These are phyloP conservation scores for Drosophila quadrilineata DNA, from an alignment of 1,140 invertebrate species.

Conservation along the genomic window DNA sequence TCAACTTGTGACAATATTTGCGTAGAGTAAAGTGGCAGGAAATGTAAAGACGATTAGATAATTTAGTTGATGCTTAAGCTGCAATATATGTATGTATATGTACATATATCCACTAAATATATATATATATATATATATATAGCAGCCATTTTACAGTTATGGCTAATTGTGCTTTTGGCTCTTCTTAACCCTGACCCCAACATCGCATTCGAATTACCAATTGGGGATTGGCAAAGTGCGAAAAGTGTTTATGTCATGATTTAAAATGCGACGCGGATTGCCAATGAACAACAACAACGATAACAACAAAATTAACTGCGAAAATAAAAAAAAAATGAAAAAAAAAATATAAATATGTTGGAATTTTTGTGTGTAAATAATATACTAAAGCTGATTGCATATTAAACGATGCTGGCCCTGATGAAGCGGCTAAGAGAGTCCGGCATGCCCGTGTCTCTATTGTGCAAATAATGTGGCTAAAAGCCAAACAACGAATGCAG, in stretches of 20 bases:
- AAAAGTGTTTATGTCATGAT: slow-evolving; percentile 50
- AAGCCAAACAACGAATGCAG: slow-evolving; percentile 9
- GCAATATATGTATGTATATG: too few relatives aligned
- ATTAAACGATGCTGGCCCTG: slow-evolving; percentile 36
- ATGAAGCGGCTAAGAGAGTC: too few relatives aligned
- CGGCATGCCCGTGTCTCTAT: slow-evolving; percentile 7
- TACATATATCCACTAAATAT: too few relatives aligned
- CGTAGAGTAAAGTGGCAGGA: slow-evolving; percentile 26
- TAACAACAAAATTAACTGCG: slow-evolving; percentile 38
- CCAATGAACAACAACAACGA: too few relatives aligned
- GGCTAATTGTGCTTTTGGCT: too few relatives aligned
- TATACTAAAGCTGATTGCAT: slow-evolving; percentile 35
- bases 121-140: too few relatives aligned
- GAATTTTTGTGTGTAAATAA: slow-evolving; percentile 39
- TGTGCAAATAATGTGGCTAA: slow-evolving; percentile 35
- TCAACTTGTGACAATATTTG: slow-evolving; percentile 67
- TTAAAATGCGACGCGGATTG: slow-evolving; percentile 28
- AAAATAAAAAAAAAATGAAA: slow-evolving; percentile 18
- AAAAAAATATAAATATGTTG: too few relatives aligned
- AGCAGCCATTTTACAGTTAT: too few relatives aligned
- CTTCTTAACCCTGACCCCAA: too few relatives aligned
- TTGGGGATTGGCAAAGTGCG: slow-evolving; percentile 20
- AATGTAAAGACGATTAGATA: slow-evolving; percentile 1
- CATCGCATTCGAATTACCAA: too few relatives aligned
- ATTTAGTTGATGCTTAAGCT: background rate